Evolutionary conservation across 2,888 invertebrate species (phyloP), one percentile per base, ranked within the genome.

Genomic region (Argyresthia albistria): DNA sequence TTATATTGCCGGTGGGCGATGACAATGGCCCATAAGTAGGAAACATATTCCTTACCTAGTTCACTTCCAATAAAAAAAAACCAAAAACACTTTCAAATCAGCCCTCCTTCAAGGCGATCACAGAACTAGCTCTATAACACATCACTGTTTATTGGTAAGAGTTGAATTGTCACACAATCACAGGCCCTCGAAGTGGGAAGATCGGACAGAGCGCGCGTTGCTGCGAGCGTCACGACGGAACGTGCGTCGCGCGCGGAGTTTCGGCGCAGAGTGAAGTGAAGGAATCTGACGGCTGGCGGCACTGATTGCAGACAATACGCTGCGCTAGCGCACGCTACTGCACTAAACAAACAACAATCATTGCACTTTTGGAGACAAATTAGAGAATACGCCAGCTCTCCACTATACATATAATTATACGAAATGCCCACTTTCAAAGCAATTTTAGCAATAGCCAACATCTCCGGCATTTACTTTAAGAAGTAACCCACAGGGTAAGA

Each of bases 201-300:
- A 59, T 60, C 65, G 70, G 60, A 55, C 58, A 63, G 54, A 59
- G 66, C 75, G 70, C 71, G 71, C 64, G 64, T 62, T 69, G 68
- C 77, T 73, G 63, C 80, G 63, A 70, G 69, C 80, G 77, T 57
- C 81, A 77, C 83, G 81, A 82, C 81, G 51, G 25, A 4, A 76
- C 80, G 58, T 48, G 54, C 64, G 79, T 81, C 84, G 80, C 82
- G 79, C 75, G 77, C 76, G 69, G 83, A 81, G 83, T 70, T 71
- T 80, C 66, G 69, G 72, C 86, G 82, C 86, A 79, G 73, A 84
- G 70, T 84, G 77, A 60, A 58, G 59, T 10, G 39, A 11, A 11
- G 11, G 25, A 25, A 2, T 25, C n/a, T 12, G 25, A 8, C n/a
- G 45, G 16, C 39, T 12, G 6, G 46, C 36, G 8, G 52, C 48